Evolutionary conservation across 1,140 invertebrate species (phyloP), one percentile per base, ranked within the genome.

Genomic region (Triops longicaudatus): DNA sequence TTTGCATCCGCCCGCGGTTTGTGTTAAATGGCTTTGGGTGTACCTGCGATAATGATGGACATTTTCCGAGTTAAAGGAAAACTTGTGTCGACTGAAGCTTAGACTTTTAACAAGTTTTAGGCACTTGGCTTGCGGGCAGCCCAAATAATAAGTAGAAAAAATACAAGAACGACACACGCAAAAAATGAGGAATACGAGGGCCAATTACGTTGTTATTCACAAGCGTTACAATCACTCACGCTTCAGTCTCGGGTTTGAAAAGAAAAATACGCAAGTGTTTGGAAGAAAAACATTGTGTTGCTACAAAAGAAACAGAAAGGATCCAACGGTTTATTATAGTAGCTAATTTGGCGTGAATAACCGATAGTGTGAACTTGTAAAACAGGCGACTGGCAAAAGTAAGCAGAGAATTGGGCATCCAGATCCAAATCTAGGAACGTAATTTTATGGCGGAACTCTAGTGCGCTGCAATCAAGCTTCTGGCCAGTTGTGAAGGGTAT

Each of bases 161-260:
- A 63, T 12, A 63, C 50, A 63, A 3, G 50, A 63, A 17, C 17
- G 50, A 63, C 31, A 37, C 31, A 7, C 31, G 7, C 31, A 37
- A 37, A 37, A 37, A 37, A 37, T 37, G 17, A 22, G 22, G 50
- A 22, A 63, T n/a, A 63, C 14, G 50, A 17, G 14, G 22, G 50
- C 50, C 50, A 63, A 63, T 63, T 63, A 63, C 50, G 22, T 63
- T 63, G 50, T 63, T 63, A 63, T 63, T n/a, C n/a, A 63, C 50
- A 10, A 63, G 50, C 50, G 22, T 22, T 63, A 63, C 50, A 63
- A n/a, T 63, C 9, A 63, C 50, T 63, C 50, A 63, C 50, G 50
- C 17, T 63, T 22, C 6, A 63, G 50, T 63, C 17, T 63, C 50
- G 14, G 17, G 50, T 12, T 17, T 14, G 50, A 63, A 63, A 63